Percentiles rank a stretch among this genome's conserved stretches.
These are phyloP conservation scores for Galerucella pusilla DNA, from an alignment of 2,888 invertebrate genomes.

Conservation along the genomic window DNA sequence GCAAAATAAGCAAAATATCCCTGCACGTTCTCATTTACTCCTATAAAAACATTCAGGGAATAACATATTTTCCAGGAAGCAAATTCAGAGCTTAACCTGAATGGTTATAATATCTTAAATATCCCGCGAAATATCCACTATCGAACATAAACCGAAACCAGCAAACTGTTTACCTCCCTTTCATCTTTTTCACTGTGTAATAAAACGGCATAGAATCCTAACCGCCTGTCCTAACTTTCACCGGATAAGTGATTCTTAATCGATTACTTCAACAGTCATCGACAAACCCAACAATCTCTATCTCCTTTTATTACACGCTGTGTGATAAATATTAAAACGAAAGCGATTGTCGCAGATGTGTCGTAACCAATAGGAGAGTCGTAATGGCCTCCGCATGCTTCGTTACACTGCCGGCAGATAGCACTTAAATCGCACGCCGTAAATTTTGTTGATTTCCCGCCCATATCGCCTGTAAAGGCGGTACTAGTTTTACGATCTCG, in stretches of 20 bases:
- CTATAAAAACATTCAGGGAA: constrained; percentile 46
- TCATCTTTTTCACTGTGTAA: constrained; percentile 46
- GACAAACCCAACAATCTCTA: constrained; percentile 62
- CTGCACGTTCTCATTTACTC: constrained; percentile 23
- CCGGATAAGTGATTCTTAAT: constrained; percentile 54
- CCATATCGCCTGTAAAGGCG: constrained; percentile 70
- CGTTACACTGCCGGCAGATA: constrained; percentile 69
- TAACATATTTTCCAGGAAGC: constrained; percentile 55
- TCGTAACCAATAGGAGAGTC: constrained; percentile 69
- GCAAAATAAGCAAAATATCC: constrained; percentile 12
- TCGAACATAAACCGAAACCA: constrained; percentile 46
- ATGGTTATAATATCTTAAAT: constrained; percentile 62
- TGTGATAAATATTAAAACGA: constrained; percentile 15
- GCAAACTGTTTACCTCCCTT: constrained; percentile 48
- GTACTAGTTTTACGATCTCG: constrained; percentile 67
- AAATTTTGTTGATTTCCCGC: constrained; percentile 70
- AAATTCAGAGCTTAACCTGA: constrained; percentile 55
- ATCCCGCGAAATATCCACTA: constrained; percentile 61
- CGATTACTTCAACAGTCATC: constrained; percentile 67
- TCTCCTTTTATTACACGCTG: constrained; percentile 41
- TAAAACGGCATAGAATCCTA: constrained; percentile 49
- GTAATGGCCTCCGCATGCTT: constrained; percentile 71
- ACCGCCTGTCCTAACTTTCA: constrained; percentile 60
- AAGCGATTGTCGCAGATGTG: constrained; percentile 51
- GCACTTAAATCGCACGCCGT: constrained; percentile 68